phyloP scores from a whole-genome alignment of 2,888 invertebrate genomes.

The Stegophylla sp. region DNA sequence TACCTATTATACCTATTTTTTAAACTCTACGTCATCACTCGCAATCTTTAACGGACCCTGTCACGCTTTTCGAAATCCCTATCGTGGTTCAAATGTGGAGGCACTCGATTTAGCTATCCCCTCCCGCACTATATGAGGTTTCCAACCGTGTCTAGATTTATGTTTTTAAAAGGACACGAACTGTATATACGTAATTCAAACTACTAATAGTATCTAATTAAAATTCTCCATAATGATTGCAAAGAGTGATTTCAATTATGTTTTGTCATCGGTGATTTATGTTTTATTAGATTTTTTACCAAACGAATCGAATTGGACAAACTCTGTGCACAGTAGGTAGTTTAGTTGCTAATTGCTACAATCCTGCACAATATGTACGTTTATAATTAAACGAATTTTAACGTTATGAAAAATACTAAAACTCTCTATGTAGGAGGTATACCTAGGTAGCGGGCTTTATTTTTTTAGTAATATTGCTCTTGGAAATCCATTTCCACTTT shows the following conservation, averaged over 20 bases:
- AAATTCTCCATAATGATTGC: neutral
- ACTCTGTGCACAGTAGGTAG: neutral
- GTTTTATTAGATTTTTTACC: neutral
- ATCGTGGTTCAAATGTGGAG: too few species aligned
- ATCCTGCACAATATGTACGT: neutral
- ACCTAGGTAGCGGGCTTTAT: neutral
- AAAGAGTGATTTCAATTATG: neutral
- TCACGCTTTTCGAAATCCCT: too few species aligned
- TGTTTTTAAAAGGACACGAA: too few species aligned
- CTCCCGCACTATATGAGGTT: too few species aligned
- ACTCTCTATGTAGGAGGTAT: slow-evolving; percentile 33
- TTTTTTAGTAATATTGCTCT: neutral
- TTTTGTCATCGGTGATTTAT: neutral
- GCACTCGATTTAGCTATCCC: too few species aligned
- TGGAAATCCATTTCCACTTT: slow-evolving; percentile 11
- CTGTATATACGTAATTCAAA: neutral
- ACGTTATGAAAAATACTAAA: neutral
- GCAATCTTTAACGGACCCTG: too few species aligned
- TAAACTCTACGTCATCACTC: too few species aligned
- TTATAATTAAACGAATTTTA: neutral
- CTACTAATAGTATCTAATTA: neutral
- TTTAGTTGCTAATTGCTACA: neutral
- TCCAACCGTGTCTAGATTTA: too few species aligned
- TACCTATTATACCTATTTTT: too few species aligned
- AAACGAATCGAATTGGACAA: neutral